phyloP scores from a whole-genome alignment of 2,888 invertebrate species.

The Tachystola acroxantha region DNA sequence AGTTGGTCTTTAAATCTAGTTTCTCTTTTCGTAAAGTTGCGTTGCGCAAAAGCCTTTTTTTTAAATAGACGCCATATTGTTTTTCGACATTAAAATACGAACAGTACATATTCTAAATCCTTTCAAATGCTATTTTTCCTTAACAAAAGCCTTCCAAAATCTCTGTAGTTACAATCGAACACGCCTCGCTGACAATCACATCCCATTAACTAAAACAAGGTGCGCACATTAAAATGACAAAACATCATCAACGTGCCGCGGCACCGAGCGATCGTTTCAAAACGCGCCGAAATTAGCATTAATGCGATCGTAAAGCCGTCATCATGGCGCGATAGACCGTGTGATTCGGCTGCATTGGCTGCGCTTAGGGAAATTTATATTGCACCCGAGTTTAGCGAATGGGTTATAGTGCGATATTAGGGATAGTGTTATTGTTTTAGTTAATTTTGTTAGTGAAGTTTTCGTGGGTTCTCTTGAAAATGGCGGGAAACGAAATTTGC shows the following conservation, averaged over 20 bases:
- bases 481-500: too few relatives aligned
- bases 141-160: too few relatives aligned
- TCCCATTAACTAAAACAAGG: slow-evolving; percentile 27
- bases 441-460: too few relatives aligned
- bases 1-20: too few relatives aligned
- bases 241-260: slow-evolving; percentile 20
- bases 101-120: too few relatives aligned
- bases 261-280: slow-evolving; percentile 17
- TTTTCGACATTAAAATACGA: too few relatives aligned
- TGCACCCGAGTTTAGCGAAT: slow-evolving; percentile 21
- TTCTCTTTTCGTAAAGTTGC: too few relatives aligned
- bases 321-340: slow-evolving; percentile 29
- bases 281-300: slow-evolving; percentile 34
- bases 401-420: slow-evolving; percentile 22
- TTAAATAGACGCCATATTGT: too few relatives aligned
- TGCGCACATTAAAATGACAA: slow-evolving; percentile 35
- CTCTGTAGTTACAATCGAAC: too few relatives aligned
- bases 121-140: too few relatives aligned
- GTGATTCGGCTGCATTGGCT: slow-evolving; percentile 27
- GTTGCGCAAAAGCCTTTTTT: too few relatives aligned
- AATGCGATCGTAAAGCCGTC: slow-evolving; percentile 39
- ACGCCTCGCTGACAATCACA: neutral
- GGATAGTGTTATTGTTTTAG: slow-evolving; percentile 3
- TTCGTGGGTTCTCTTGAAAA: too few relatives aligned
- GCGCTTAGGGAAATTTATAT: slow-evolving; percentile 32